Base-by-base conservation (phyloP, 2,113 vertebrate species). In the Microtus montanus region DNA sequence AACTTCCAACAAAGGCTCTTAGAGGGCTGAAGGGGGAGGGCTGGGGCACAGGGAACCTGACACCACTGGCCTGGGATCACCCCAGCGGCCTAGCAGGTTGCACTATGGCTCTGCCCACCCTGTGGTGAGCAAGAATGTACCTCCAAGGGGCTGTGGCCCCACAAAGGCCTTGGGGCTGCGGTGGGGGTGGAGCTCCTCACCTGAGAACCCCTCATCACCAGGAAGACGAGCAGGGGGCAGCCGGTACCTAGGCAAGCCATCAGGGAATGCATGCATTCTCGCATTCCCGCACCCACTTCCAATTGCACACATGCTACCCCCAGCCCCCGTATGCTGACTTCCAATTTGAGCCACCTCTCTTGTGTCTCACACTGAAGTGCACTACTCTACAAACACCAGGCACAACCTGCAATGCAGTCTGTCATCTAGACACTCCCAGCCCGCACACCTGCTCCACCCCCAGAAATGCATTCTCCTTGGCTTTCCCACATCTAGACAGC, bases 121-220 rank as follows among this genome's bases (percentile, higher is more conserved):
- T 89, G 14, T 30, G 78, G 70, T 92, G 63, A 84, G 90, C 97
- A 98, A 97, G 98, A 98, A 97, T 98, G 97, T 96, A 97, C 94
- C 93, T 98, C 93, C 96, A 91, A 95, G 41, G 83, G 85, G 54
- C 73, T 73, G 44, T 11, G 74, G 58, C 61, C 77, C 61, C 93
- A 96, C 7, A n/a, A 71, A 88, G 71, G 49, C 91, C 85, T 90
- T 73, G 91, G 49, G 93, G 78, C 91, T 44, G 28, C n/a, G 19
- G 26, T 15, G n/a, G 44, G 47, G 41, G 66, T 47, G 70, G 87
- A 38, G 74, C 71, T 35, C 28, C 35, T 91, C 5, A 87, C 90
- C 83, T 96, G 61, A 63, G 71, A 91, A 41, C 52, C 30, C 83
- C 28, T 90, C 35, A 47, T 33, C 3, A 7, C 0, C 7, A 49